phyloP scores from a whole-genome alignment of 2,888 invertebrate genomes.

The Timema cristinae region DNA sequence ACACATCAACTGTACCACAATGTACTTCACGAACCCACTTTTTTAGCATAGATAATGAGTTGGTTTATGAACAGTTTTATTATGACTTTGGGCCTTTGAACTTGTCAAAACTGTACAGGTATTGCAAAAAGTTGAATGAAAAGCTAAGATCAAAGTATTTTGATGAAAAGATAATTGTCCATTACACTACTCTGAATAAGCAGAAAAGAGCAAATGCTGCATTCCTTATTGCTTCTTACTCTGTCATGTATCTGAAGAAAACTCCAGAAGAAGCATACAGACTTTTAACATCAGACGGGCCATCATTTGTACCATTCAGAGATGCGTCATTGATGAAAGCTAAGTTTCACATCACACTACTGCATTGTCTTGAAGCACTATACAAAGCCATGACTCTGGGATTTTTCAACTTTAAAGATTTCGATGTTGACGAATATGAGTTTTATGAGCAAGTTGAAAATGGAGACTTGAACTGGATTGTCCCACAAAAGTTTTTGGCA shows the following conservation, averaged over 20 bases:
- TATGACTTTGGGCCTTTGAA: conserved; percentile 88
- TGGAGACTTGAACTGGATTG: conserved; percentile 84
- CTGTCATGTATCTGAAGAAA: conserved; percentile 64
- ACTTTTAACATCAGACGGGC: conserved; percentile 52
- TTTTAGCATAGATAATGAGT: conserved; percentile 73
- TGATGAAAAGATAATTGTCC: conserved; percentile 67
- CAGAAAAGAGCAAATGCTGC: conserved; percentile 82
- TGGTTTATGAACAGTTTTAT: conserved; percentile 79
- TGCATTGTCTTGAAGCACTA: conserved; percentile 50
- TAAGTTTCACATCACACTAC: conserved; percentile 63
- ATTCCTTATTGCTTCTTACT: conserved; percentile 78
- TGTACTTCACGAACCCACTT: conserved; percentile 67
- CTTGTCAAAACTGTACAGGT: conserved; percentile 78
- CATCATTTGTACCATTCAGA: conserved; percentile 54
- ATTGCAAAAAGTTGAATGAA: conserved; percentile 71
- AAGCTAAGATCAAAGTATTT: conserved; percentile 63
- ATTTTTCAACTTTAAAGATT: conserved; percentile 78
- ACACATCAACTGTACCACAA: conserved; percentile 58
- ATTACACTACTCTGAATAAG: conserved; percentile 71
- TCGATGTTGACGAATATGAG: conserved; percentile 80
- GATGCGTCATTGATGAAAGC: conserved; percentile 80
- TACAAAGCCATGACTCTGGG: conserved; percentile 46
- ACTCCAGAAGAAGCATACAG: conserved; percentile 66
- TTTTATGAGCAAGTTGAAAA: conserved; percentile 75
- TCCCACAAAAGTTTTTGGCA: conserved; percentile 71